phyloP scores from a whole-genome alignment of 2,888 invertebrate species.

The Morpho achilles region DNA sequence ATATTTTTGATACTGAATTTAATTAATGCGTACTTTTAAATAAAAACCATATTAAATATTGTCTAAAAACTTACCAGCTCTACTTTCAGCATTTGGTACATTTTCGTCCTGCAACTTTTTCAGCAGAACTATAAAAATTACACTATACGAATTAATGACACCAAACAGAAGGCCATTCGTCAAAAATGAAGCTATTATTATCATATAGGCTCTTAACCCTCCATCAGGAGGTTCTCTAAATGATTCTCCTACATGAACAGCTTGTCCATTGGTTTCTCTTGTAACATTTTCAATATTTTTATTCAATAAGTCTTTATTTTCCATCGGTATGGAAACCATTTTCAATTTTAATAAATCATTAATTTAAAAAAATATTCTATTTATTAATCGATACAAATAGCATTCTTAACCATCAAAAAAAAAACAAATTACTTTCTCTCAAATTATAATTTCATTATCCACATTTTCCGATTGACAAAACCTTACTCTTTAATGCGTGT shows the following conservation, averaged over 20 bases:
- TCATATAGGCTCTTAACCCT: constrained; percentile 87
- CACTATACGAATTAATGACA: constrained; percentile 92
- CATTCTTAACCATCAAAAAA: constrained; percentile 1
- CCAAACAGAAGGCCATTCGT: constrained; percentile 95
- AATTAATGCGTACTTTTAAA: too few species aligned
- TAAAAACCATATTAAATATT: too few species aligned
- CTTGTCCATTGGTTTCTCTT: constrained; percentile 43
- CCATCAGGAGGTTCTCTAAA: constrained; percentile 83
- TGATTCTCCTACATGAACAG: constrained; percentile 30
- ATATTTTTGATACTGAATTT: too few species aligned
- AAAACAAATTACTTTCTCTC: too few species aligned
- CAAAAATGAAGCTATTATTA: constrained; percentile 91
- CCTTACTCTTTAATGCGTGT: too few species aligned
- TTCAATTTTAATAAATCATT: constrained; percentile 11
- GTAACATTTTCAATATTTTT: constrained; percentile 32
- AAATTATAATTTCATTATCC: too few species aligned
- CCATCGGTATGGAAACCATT: constrained; percentile 52
- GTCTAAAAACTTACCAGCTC: constrained; percentile 85
- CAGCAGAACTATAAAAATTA: constrained; percentile 85
- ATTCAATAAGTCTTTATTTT: constrained; percentile 51
- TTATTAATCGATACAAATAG: constrained; percentile 21
- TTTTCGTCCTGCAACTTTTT: constrained; percentile 81
- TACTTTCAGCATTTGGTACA: constrained; percentile 85
- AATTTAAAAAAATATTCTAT: constrained; percentile 2
- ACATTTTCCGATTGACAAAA: too few species aligned